Base-by-base conservation (phyloP, 2,113 vertebrate species). In the Diadophis punctatus region DNA sequence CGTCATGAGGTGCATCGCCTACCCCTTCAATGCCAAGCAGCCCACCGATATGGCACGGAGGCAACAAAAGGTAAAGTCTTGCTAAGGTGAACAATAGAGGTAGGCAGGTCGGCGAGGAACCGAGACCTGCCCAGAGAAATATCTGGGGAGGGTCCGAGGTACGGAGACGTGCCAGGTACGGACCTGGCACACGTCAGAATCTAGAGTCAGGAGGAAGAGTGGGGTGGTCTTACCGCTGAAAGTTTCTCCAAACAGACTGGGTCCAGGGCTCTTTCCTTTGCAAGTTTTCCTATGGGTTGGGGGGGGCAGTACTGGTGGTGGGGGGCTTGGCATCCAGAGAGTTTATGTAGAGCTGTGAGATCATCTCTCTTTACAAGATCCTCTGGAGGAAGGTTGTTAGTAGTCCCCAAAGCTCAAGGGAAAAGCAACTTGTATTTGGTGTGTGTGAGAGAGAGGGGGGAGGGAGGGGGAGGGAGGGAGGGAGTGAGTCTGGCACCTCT, bases 11-110 rank as follows among this genome's bases (percentile, higher is more conserved):
- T 99, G 99, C 97, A 99, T 99, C 96, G 99, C 99, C 30, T 98
- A 99, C 96, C 99, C 99, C n/a, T 99, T 99, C 95, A 99, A 99
- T 91, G 99, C 99, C 93, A 99, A 99, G 96, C 99, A 99, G 95
- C 99, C 99, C 92, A 99, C 99, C 14, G 99, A 99, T 95, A 99
- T 99, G 99, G 98, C 99, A 96, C 97, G 99, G 94, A 98, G 99
- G 96, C 99, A 99, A 97, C 99, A 99, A 97, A 99, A 99, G 99
- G 99, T 99, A 98, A 90, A 96, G 97, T 53, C 93, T 39, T 27
- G n/a, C 91, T 39, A 39, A 34, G 84, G 39, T 22, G 52, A 0
- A 87, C 89, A 68, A 86, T 8, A 87, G 89, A 88, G 43, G 46
- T 48, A 30, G 48, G 86, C 12, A 51, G 46, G 46, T 3, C 49